These are phyloP conservation scores for Linnaemya tessellans DNA, from an alignment of 2,888 invertebrate species.

Conservation along the genomic window DNA sequence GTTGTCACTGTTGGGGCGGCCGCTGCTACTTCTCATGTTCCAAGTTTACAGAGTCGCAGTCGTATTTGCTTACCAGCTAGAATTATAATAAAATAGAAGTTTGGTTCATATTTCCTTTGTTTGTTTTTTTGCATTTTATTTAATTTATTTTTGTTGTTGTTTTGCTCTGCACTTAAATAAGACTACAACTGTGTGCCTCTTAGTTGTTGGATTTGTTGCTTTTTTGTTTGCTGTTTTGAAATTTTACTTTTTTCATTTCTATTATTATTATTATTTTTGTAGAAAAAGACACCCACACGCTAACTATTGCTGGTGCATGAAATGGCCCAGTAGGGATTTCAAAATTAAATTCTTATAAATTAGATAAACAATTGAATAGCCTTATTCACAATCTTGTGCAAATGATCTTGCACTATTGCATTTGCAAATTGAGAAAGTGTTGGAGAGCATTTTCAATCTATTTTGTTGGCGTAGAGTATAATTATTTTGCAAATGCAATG, in stretches of 20 bases:
- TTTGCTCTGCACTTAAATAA: constrained; percentile 55
- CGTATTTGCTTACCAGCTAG: constrained; percentile 61
- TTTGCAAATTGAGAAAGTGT: too few relatives aligned
- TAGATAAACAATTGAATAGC: too few relatives aligned
- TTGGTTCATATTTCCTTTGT: constrained; percentile 66
- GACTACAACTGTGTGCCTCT: constrained; percentile 56
- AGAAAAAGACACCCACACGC: constrained; percentile 23
- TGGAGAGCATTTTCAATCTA: too few relatives aligned
- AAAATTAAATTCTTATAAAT: not conserved
- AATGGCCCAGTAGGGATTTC: constrained; percentile 22
- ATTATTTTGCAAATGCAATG: too few relatives aligned
- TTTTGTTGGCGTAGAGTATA: too few relatives aligned
- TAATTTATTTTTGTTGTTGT: too few relatives aligned
- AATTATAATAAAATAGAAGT: constrained; percentile 70
- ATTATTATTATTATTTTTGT: not conserved
- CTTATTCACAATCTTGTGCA: too few relatives aligned
- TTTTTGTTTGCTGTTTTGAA: constrained; percentile 25
- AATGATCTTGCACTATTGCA: too few relatives aligned
- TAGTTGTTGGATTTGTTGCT: constrained; percentile 27
- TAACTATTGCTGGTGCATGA: constrained; percentile 17
- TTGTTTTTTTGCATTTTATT: too few relatives aligned
- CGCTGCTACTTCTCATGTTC: constrained; percentile 5
- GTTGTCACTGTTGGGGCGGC: constrained; percentile 3
- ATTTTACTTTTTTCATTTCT: constrained; percentile 32
- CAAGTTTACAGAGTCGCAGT: constrained; percentile 43